Evolutionary conservation across 2,888 invertebrate genomes (phyloP).

Genomic region (Athalia circularis): DNA sequence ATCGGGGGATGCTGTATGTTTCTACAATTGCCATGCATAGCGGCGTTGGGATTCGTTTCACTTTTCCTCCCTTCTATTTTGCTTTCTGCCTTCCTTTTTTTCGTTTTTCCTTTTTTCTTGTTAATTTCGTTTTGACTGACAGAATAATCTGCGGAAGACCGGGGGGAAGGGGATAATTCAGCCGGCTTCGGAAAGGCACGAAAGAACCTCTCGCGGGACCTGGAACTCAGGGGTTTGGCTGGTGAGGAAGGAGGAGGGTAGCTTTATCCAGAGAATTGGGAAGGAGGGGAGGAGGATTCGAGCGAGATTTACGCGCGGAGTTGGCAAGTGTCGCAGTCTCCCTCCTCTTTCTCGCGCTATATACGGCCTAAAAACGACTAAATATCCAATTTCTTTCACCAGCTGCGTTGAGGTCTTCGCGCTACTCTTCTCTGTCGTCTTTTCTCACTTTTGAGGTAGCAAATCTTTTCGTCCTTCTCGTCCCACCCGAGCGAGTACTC

Average conservation of each 20-base stretch:
- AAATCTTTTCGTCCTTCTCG: background rate
- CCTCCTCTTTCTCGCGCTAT: constrained; percentile 26
- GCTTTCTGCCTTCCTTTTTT: constrained; percentile 44
- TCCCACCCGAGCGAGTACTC: background rate
- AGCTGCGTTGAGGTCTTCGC: constrained; percentile 47
- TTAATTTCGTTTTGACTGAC: constrained; percentile 63
- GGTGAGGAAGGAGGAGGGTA: background rate
- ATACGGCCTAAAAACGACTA: constrained; percentile 44
- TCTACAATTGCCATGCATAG: constrained; percentile 23
- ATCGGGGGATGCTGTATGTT: too few relatives aligned
- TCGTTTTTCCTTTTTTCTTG: constrained; percentile 50
- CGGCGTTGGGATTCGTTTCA: constrained; percentile 32
- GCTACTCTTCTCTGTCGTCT: background rate
- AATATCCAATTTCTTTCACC: constrained; percentile 53
- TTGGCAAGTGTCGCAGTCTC: constrained; percentile 35
- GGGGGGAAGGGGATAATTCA: constrained; percentile 51
- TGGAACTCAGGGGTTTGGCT: constrained; percentile 26
- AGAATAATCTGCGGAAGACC: constrained; percentile 61
- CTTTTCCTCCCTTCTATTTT: constrained; percentile 46
- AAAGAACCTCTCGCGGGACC: constrained; percentile 45
- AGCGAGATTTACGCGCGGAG: constrained; percentile 43
- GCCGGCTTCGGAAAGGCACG: constrained; percentile 45
- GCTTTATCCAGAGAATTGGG: constrained; percentile 25
- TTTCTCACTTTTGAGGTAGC: background rate
- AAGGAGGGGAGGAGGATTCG: constrained; percentile 31